Evolutionary conservation across 2,888 invertebrate genomes (phyloP), one percentile per base, ranked within the genome.

Genomic region (Napeogenes inachia): DNA sequence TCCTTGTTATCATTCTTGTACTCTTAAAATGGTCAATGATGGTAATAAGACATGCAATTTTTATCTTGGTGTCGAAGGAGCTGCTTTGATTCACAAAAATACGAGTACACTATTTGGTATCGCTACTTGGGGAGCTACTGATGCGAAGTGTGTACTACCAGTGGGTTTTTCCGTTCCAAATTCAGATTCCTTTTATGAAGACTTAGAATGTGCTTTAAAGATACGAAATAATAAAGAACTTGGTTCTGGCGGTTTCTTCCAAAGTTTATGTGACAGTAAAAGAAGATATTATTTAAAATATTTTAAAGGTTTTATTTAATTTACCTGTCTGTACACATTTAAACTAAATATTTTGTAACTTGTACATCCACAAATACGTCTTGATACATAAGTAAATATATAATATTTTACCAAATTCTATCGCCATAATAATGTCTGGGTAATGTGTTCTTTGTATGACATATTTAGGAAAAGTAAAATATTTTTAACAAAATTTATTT

Each of bases 1-100:
- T 0, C 87, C 86, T 0, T 87, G 87, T 61, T 87, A 84, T 65
- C 78, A 82, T 54, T 74, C 82, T 0, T 87, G 87, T 62, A 68
- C 68, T 2, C 32, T 71, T 0, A 2, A 62, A 10, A 70, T 80
- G 10, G 75, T 74, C 30, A 4, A 62, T 0, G 55, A 46, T 0
- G 61, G 67, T 0, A 57, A 64, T 0, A 3, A 2, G 10, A 3
- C 4, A 6, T 85, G 85, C 55, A 8, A 45, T 0, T 69, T 64
- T 0, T 83, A 81, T 56, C 81, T 77, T 21, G 85, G 82, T 0
- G 81, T 79, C 0, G 80, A 82, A 60, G 87, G 87, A 0, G 81
- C 75, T 0, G 84, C 82, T 0, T 57, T 87, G 2, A 30, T 78
- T 4, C 74, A 84, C 45, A 57, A 45, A 0, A 68, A 62, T 10